Base-by-base conservation (phyloP, 92 coral and sea anemone genomes). In the Umimayanthus chanpuru region DNA sequence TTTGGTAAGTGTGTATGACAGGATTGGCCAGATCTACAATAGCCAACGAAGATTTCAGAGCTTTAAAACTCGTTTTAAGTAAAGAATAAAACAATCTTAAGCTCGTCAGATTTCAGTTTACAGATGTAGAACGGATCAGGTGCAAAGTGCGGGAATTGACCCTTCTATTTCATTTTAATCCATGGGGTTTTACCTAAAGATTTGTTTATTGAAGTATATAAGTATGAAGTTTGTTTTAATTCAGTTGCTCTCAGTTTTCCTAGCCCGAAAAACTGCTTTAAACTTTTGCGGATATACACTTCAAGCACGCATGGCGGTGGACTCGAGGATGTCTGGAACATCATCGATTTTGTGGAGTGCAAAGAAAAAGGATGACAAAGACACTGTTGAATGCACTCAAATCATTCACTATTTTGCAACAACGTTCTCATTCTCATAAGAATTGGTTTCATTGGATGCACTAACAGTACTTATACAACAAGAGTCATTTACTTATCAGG, bases 1-100 rank as follows among this genome's bases (percentile, higher is more conserved):
- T 75, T 73, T 38, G 79, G 53, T 38, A 75, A 36, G 50, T 75
- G 49, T 39, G 79, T 21, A 36, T 38, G 79, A 75, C 79, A 75
- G 79, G 79, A 39, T 75, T 6, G 79, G 20, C 18, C n/a, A 14
- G 79, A 38, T 36, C 20, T 73, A 21, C 18, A 73, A 73, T 15
- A 73, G 47, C 43, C 77, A 2, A 73, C 18, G 40, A 73, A 73
- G 77, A 30, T 73, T 73, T 73, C 77, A 73, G 12, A 28, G 77
- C 77, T 32, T 73, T 15, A 73, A 73, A 32, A 73, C 77, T 23
- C 25, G 73, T 67, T 67, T 1, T 67, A 21, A 5, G 26, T 11
- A 66, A 64, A 64, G 16, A 64, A 64, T 8, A 64, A 64, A 66
- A 66, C 5, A 67, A 67, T 67, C 29, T 1, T 67, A 67, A 21